phyloP scores from a whole-genome alignment of 2,113 vertebrate genomes.

The Thomomys bottae region DNA sequence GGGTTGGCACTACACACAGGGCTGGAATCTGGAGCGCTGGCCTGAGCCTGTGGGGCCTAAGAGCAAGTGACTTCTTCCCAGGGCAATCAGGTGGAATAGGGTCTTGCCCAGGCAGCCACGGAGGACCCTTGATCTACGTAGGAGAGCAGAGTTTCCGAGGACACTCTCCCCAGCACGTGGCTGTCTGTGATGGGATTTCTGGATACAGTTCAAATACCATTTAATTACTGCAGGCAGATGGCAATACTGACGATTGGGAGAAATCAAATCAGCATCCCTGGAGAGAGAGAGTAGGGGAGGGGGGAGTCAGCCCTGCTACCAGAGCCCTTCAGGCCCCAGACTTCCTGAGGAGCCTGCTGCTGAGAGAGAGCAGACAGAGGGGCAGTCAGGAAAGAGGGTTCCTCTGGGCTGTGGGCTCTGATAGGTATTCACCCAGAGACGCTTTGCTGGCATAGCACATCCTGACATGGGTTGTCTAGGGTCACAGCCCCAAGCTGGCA shows the following conservation, averaged over 20 bases:
- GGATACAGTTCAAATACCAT: constrained; percentile 83
- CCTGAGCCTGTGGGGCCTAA: not conserved
- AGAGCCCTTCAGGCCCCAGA: not conserved
- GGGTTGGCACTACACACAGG: fast-evolving
- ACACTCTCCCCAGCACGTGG: not conserved
- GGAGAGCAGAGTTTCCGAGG: not conserved
- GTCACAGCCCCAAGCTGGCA: not conserved
- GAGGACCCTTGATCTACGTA: not conserved
- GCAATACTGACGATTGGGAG: constrained; percentile 78
- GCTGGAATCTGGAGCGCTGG: not conserved
- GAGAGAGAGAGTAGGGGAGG: constrained; percentile 57
- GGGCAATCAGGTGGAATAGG: not conserved
- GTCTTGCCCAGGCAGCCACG: not conserved
- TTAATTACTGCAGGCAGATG: constrained; percentile 83
- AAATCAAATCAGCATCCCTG: constrained; percentile 83
- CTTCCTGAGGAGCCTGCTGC: not conserved
- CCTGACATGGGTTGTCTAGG: not conserved
- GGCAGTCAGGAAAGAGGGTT: not conserved
- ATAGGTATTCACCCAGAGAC: not conserved
- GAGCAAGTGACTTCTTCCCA: not conserved
- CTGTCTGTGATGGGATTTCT: constrained; percentile 47
- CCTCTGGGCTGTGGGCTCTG: not conserved
- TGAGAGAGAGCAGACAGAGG: not conserved
- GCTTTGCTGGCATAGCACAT: not conserved
- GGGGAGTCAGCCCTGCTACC: not conserved